These are phyloP conservation scores for Drosophila neocordata DNA, from an alignment of 1,140 invertebrate genomes.

Conservation along the genomic window DNA sequence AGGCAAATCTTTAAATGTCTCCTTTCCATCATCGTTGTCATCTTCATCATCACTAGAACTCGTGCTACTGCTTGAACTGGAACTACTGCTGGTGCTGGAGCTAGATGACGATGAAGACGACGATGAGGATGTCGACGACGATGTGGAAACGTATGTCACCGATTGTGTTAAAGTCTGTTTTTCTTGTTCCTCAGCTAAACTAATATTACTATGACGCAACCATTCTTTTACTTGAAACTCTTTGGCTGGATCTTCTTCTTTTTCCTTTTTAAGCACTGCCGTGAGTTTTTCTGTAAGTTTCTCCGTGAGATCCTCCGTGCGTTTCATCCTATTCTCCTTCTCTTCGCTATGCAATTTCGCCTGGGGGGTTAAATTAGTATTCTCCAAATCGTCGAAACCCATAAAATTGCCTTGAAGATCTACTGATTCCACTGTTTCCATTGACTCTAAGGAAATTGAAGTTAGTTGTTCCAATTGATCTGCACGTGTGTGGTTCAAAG, in stretches of 20 bases:
- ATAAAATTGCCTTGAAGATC: constrained; percentile 57
- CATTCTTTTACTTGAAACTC: constrained; percentile 58
- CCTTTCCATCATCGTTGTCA: not conserved
- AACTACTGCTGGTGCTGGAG: constrained; percentile 41
- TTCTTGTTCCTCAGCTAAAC: constrained; percentile 13
- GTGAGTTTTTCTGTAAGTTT: not conserved
- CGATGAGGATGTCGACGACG: not conserved
- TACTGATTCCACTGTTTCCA: constrained; percentile 43
- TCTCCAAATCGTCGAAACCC: constrained; percentile 67
- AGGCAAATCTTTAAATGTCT: constrained; percentile 15
- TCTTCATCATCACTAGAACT: constrained; percentile 35
- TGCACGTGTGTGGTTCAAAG: not conserved
- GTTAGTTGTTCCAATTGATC: not conserved
- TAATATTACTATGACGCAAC: constrained; percentile 39
- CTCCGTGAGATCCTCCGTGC: not conserved
- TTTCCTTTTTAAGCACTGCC: not conserved
- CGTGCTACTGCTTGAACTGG: constrained; percentile 41
- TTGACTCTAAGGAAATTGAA: not conserved
- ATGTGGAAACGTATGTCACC: not conserved
- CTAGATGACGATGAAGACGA: constrained; percentile 52
- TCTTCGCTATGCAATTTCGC: constrained; percentile 26
- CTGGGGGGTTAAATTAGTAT: constrained; percentile 56
- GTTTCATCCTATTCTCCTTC: constrained; percentile 13
- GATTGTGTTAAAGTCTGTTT: not conserved
- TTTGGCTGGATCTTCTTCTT: constrained; percentile 32